Evolutionary conservation across 1,140 invertebrate genomes (phyloP), one percentile per base, ranked within the genome.

Genomic region (Drosophila saltans): DNA sequence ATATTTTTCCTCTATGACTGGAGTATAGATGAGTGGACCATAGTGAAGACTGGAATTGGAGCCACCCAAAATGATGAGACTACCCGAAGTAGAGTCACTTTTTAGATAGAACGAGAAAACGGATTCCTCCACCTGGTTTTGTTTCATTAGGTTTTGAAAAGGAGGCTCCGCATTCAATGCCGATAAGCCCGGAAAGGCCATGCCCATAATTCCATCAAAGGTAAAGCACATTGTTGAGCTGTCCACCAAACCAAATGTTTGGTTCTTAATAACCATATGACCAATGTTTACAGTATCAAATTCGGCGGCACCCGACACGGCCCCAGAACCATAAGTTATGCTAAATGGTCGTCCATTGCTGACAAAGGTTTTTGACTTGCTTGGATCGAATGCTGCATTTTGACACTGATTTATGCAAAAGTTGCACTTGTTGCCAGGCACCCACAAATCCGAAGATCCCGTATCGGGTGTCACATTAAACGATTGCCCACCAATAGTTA

Each of bases 221-320:
- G 98, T 98, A 39, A 95, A 94, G 41, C 96, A 92, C 39, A 96
- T 96, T 58, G 99, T 98, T 93, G 99, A 97, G 75, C 94, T 96
- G 4, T 97, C 91, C 0, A 98, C 98, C 94, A 99, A 99, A 10
- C 97, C 99, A 93, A 99, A 99, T 9, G 97, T 98, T 94, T 99
- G 98, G 69, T 94, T 92, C 66, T 93, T 92, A 26, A 99, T 94
- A 48, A 93, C 77, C 10, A 97, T 66, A 41, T 94, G 95, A 71
- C 95, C 97, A 81, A 91, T 80, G 24, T n/a, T 57, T 10, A 91
- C 78, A 0, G 81, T 85, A n/a, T 91, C 89, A 0, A 65, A 80
- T 41, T 89, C 83, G 1, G 88, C 41, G 30, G 69, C 72, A 0
- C 88, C 89, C 1, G 69, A 39, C 1, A 91, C 66, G 30, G 75